These are phyloP conservation scores for Choloepus hoffmanni DNA, from an alignment of 2,113 vertebrate species.

Conservation along the genomic window DNA sequence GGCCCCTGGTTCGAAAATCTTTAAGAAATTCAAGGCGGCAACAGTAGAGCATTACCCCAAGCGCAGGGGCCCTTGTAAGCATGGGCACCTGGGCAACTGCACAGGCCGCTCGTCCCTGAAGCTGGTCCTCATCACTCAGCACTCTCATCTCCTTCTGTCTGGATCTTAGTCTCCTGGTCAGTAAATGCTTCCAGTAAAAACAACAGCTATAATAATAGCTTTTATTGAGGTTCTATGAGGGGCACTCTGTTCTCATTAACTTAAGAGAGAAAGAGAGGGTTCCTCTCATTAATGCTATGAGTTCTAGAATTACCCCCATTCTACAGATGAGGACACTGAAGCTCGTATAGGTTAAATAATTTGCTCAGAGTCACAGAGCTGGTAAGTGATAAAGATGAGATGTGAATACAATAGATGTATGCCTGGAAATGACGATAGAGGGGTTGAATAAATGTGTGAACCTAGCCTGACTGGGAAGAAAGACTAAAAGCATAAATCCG, in stretches of 20 bases:
- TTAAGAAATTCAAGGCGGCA: not conserved
- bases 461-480: not conserved
- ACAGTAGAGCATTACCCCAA: not conserved
- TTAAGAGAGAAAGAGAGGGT: not conserved
- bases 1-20: not conserved
- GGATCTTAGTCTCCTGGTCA: not conserved
- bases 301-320: fast-evolving
- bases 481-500: not conserved
- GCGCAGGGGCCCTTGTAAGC: no score
- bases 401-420: not conserved
- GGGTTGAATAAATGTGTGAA: not conserved
- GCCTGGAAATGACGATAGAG: not conserved
- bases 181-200: not conserved
- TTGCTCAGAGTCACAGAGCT: not conserved
- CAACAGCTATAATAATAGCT: not conserved
- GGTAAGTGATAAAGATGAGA: not conserved
- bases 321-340: not conserved
- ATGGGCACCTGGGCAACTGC: fast-evolving
- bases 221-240: not conserved
- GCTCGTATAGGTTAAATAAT: not conserved
- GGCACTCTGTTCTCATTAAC: not conserved
- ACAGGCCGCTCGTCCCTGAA: fast-evolving
- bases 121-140: not conserved
- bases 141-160: not conserved
- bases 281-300: not conserved